Conservation (phyloP, 2,113 vertebrate species). For the Myotis davidii region DNA sequence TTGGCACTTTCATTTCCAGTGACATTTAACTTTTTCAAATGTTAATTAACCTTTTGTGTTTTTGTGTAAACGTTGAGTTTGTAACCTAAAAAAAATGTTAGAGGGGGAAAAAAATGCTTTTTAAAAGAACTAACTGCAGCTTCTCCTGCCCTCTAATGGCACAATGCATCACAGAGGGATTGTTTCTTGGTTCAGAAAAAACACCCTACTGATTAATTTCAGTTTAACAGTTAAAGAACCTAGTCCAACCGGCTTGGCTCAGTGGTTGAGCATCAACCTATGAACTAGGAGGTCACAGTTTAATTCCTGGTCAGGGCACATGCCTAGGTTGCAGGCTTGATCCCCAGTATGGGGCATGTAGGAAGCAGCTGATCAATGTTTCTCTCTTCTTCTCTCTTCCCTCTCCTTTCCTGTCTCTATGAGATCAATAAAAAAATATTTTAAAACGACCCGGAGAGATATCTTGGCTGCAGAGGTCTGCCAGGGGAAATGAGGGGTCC, state of each 20-base stretch:
- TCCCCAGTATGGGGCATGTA: too few relatives aligned
- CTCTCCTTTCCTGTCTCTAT: background rate
- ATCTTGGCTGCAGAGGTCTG: background rate
- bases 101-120: background rate
- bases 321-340: too few relatives aligned
- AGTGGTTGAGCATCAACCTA: too few relatives aligned
- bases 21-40: slow-evolving; percentile 23
- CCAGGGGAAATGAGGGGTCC: background rate
- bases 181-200: slow-evolving; percentile 8
- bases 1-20: background rate
- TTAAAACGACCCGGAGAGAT: background rate
- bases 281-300: too few relatives aligned
- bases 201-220: background rate
- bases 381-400: too few relatives aligned
- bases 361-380: too few relatives aligned
- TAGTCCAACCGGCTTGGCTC: too few relatives aligned
- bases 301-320: too few relatives aligned
- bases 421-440: too few relatives aligned
- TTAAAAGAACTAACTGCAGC: background rate
- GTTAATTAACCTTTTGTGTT: slow-evolving; percentile 3
- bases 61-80: background rate
- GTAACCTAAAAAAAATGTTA: background rate
- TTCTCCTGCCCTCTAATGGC: slow-evolving; percentile 60
- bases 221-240: background rate
- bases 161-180: background rate